Conservation (phyloP, 2,888 invertebrate genomes). For the Hypolimnas misippus region DNA sequence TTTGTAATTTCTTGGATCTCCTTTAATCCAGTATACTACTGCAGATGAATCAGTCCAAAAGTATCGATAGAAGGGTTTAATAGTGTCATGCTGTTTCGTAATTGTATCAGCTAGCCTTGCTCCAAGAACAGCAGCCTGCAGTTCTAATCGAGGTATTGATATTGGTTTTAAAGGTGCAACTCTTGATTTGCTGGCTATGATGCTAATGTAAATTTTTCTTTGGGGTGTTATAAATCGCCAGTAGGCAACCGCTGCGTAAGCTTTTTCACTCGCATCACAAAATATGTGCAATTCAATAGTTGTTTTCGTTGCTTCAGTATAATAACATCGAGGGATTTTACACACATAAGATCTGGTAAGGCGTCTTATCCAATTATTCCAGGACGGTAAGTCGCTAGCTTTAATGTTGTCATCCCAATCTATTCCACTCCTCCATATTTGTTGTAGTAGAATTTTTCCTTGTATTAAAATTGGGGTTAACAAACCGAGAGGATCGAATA, state of each 20-base stretch:
- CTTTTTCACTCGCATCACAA: not conserved
- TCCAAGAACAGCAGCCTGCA: not conserved
- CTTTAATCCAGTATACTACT: not conserved
- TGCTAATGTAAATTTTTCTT: not conserved
- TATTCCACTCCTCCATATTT: constrained; percentile 26
- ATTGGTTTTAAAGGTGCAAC: not conserved
- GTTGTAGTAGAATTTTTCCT: constrained; percentile 22
- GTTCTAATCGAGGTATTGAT: not conserved
- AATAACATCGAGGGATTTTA: not conserved
- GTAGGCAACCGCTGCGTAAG: not conserved
- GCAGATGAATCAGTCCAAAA: not conserved
- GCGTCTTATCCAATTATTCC: not conserved
- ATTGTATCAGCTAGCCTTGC: not conserved
- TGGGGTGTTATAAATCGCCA: not conserved
- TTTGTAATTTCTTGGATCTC: not conserved
- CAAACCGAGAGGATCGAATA: constrained; percentile 49
- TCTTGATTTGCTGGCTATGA: not conserved
- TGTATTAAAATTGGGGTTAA: constrained; percentile 16
- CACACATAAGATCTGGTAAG: constrained; percentile 31
- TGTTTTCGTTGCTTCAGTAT: not conserved
- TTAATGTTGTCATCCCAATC: constrained; percentile 20
- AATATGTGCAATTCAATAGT: not conserved
- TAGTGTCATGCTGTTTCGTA: not conserved
- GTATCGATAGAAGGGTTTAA: not conserved
- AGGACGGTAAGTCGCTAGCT: not conserved